Percentiles rank a stretch among this genome's conserved stretches.
Evolutionary conservation across 2,113 vertebrate species (phyloP).

Genomic region (Amia ocellicauda): DNA sequence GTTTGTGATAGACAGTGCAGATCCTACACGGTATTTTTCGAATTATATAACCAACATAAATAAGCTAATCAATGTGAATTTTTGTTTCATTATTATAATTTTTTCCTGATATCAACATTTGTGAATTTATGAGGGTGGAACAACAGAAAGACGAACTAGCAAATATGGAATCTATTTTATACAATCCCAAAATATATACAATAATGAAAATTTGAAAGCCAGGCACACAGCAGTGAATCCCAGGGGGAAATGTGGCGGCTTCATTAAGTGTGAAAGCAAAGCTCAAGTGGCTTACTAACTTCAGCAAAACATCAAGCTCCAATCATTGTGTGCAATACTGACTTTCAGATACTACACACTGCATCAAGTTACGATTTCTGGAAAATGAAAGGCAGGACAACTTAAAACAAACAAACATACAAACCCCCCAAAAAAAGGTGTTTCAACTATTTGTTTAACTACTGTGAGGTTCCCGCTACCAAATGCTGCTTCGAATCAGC

Average conservation of each 20-base stretch:
- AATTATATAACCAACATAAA: too few species aligned
- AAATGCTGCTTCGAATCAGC: conserved; percentile 15
- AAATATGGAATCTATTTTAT: conserved; percentile 60
- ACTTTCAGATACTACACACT: conserved; percentile 50
- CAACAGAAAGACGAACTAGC: conserved; percentile 56
- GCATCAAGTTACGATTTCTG: conserved; percentile 76
- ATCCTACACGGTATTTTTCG: conserved; percentile 63
- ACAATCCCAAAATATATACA: conserved; percentile 71
- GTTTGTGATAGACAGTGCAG: conserved; percentile 67
- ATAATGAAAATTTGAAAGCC: conserved; percentile 49
- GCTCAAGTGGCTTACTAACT: conserved; percentile 76
- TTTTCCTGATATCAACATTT: conserved; percentile 53
- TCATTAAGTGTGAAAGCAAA: conserved; percentile 73
- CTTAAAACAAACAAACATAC: conserved; percentile 68
- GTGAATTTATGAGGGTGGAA: conserved; percentile 60
- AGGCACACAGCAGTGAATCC: conserved; percentile 67
- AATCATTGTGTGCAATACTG: conserved; percentile 51
- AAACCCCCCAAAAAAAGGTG: conserved; percentile 6
- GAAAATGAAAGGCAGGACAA: conserved; percentile 79
- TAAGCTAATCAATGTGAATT: conserved; percentile 70
- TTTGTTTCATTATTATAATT: conserved; percentile 46
- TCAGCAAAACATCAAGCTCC: conserved; percentile 77
- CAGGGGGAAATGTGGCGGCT: conserved; percentile 67
- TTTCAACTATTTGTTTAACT: conserved; percentile 21
- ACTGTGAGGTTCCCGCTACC: not conserved